Evolutionary conservation across 2,113 vertebrate genomes (phyloP), one percentile per base, ranked within the genome.

Genomic region (Pholis gunnellus): DNA sequence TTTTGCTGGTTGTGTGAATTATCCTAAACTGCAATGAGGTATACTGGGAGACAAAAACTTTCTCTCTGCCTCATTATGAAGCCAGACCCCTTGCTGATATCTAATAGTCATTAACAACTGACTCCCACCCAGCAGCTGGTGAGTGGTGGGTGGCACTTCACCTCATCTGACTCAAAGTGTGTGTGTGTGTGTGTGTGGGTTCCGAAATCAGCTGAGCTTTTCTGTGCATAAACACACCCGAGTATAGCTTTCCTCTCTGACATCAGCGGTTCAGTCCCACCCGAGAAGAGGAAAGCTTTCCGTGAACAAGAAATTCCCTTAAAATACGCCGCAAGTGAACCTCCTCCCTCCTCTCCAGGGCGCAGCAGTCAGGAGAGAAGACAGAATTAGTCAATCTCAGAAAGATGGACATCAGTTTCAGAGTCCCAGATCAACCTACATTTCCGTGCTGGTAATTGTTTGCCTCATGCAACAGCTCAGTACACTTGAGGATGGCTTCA

Each of bases 51-150:
- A n/a, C 22, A 54, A 42, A 38, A 46, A 56, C 10, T 40, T 40
- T 20, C 9, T 11, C 20, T 46, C 46, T 46, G 65, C 65, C 29
- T 50, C n/a, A 9, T 57, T 4, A 20, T 31, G 36, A 18, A 29
- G 17, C 10, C 57, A 63, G 42, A n/a, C 72, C 17, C 27, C 25
- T 31, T 31, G 7, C 27, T n/a, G 18, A 6, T 15, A 25, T 74
- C 42, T 38, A 4, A 2, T 3, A 13, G 5, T 61, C 57, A 50
- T 5, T 3, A 10, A 25, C 22, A 27, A 50, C 29, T 5, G 48
- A 57, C 66, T 76, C 57, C 65, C 54, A 52, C 48, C 57, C 60
- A 64, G 66, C 76, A 78, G 76, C 72, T 60, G 54, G 40, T 59
- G 63, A 38, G 22, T 27, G 15, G 40, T 69, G 44, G 50, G 31